phyloP scores from a whole-genome alignment of 2,113 vertebrate species.

The Lota lota region DNA sequence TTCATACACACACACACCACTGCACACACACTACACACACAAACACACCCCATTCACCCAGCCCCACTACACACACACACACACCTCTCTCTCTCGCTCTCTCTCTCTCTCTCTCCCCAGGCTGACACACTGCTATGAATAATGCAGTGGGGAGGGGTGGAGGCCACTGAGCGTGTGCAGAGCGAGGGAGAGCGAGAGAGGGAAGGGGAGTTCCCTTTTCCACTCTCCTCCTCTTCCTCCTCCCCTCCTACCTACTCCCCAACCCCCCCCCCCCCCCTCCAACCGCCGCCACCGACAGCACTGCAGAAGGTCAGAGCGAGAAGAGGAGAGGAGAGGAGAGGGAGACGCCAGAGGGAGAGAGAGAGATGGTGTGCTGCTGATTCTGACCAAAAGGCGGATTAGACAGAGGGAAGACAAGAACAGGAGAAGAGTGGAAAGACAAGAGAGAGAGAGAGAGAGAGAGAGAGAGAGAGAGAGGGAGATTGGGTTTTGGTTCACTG shows the following conservation, averaged over 20 bases:
- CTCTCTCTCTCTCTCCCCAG: conserved; percentile 21
- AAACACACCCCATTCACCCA: too few relatives aligned
- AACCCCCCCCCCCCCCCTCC: conserved; percentile 35
- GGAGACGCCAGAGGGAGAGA: neutral
- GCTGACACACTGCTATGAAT: conserved; percentile 61
- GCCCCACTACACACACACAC: too few relatives aligned
- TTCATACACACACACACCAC: neutral
- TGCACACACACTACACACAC: neutral
- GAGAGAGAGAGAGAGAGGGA: conserved; percentile 17
- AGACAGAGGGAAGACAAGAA: conserved; percentile 52
- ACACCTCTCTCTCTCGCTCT: too few relatives aligned
- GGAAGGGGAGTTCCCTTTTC: conserved; percentile 24
- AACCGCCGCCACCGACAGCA: conserved; percentile 54
- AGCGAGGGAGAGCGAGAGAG: conserved; percentile 25
- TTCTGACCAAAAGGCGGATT: too few relatives aligned
- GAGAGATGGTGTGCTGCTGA: neutral
- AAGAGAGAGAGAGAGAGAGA: conserved; percentile 31
- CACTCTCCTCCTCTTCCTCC: conserved; percentile 1
- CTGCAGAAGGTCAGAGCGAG: conserved; percentile 60
- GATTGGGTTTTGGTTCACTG: conserved; percentile 47
- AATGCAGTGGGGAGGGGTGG: conserved; percentile 62
- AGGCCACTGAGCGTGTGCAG: too few relatives aligned
- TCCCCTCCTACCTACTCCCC: conserved; percentile 20
- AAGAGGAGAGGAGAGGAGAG: conserved; percentile 43
- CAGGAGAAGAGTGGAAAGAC: conserved; percentile 40